These are phyloP conservation scores for Palythoa caribaeorum DNA, from an alignment of 92 coral and sea anemone genomes.

Conservation along the genomic window DNA sequence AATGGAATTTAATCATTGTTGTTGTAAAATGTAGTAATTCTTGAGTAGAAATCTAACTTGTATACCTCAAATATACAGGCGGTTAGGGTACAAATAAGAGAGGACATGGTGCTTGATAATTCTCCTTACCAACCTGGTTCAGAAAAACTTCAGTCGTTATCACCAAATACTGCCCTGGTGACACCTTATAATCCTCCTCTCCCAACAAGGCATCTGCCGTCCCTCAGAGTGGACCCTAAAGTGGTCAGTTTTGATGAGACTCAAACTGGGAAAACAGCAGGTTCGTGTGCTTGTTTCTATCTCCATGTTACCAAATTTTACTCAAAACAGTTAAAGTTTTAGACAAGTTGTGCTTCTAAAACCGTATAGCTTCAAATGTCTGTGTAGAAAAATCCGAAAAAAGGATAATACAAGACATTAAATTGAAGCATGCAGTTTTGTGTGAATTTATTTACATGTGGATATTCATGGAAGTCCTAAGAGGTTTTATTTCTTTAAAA, in stretches of 20 bases:
- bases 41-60: too few relatives aligned
- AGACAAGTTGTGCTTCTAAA: not conserved
- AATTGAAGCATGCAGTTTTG: not conserved
- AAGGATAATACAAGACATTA: not conserved
- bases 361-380: not conserved
- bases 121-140: constrained; percentile 86
- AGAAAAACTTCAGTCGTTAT: constrained; percentile 69
- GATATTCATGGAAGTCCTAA: too few relatives aligned
- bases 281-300: constrained; percentile 33
- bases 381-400: not conserved
- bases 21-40: too few relatives aligned
- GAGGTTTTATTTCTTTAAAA: too few relatives aligned
- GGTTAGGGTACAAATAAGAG: constrained; percentile 90
- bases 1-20: too few relatives aligned
- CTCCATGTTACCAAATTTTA: not conserved
- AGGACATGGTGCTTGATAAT: constrained; percentile 85
- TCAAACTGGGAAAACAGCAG: constrained; percentile 75
- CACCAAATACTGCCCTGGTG: constrained; percentile 61
- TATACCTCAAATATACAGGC: constrained; percentile 50
- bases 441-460: too few relatives aligned
- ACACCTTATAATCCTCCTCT: constrained; percentile 75
- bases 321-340: not conserved
- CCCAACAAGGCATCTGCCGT: constrained; percentile 75
- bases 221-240: constrained; percentile 76
- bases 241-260: constrained; percentile 74